Percentiles rank a stretch among this genome's conserved stretches.
These are phyloP conservation scores for Goniozus legneri DNA, from an alignment of 1,140 invertebrate genomes.

Conservation along the genomic window DNA sequence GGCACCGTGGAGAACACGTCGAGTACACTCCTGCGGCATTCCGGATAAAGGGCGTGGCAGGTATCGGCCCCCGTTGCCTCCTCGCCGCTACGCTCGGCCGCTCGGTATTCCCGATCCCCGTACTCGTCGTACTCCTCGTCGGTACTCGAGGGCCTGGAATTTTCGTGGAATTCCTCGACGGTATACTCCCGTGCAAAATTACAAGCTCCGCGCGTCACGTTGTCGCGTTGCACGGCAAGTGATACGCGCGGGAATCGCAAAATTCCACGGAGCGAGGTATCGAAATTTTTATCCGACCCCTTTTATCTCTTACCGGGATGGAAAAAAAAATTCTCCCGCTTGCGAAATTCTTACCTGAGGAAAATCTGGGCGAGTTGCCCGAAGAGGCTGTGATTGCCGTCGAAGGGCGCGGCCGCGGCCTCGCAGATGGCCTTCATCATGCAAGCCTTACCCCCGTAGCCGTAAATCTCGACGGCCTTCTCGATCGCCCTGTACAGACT, in stretches of 20 bases:
- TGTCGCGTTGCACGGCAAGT: not conserved
- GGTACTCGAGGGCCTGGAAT: conserved; percentile 52
- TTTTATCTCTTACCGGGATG: not conserved
- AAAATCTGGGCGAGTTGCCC: conserved; percentile 52
- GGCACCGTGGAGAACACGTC: conserved; percentile 42
- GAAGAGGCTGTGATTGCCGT: conserved; percentile 46
- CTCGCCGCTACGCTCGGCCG: conserved; percentile 45
- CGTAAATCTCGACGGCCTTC: conserved; percentile 37
- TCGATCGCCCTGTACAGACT: conserved; percentile 44
- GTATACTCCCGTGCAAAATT: conserved; percentile 19
- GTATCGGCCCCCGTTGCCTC: conserved; percentile 30
- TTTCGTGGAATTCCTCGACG: conserved; percentile 12
- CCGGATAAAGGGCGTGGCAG: conserved; percentile 50
- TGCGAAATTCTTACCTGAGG: conserved; percentile 49
- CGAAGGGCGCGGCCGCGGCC: conserved; percentile 44
- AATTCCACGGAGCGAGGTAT: not conserved
- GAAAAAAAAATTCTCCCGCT: not conserved
- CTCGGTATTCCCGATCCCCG: conserved; percentile 44
- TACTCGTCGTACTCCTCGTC: conserved; percentile 43
- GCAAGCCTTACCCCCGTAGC: conserved; percentile 46
- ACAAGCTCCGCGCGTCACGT: conserved; percentile 7
- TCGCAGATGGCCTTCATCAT: conserved; percentile 52
- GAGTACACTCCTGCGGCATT: conserved; percentile 46
- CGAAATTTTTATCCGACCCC: not conserved
- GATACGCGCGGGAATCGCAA: not conserved